These are phyloP conservation scores for Oscheius myriophilus DNA, from an alignment of 2,888 invertebrate species.

Conservation along the genomic window DNA sequence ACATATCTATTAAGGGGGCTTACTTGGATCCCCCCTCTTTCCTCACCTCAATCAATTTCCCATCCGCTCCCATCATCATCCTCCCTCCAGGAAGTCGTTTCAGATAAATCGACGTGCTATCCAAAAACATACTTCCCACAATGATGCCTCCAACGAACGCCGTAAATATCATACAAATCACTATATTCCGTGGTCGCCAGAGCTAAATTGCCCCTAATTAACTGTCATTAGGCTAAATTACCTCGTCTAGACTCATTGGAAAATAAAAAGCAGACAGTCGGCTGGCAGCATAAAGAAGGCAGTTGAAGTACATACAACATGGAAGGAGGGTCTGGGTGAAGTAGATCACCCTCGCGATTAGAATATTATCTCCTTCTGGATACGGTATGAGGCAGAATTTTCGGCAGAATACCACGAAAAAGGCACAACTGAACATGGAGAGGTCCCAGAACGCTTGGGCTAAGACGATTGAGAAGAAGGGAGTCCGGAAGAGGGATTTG, in stretches of 20 bases:
- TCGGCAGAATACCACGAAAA: slow-evolving; percentile 19
- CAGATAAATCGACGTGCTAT: slow-evolving; percentile 1
- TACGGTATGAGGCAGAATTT: slow-evolving; percentile 6
- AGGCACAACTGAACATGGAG: slow-evolving; percentile 10
- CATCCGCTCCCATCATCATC: slow-evolving; percentile 17
- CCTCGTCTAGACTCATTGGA: slow-evolving; percentile 9
- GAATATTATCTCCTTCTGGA: slow-evolving; percentile 13
- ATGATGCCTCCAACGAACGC: neutral
- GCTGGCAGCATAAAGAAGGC: slow-evolving; percentile 5
- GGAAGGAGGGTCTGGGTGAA: slow-evolving; percentile 16
- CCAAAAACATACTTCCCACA: slow-evolving; percentile 10
- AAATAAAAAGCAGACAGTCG: slow-evolving; percentile 8
- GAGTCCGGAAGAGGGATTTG: slow-evolving; percentile 13
- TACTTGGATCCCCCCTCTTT: too few relatives aligned
- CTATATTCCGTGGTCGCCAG: slow-evolving; percentile 14
- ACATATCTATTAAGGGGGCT: too few relatives aligned
- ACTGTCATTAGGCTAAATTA: neutral
- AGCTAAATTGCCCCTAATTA: slow-evolving; percentile 8
- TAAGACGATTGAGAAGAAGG: slow-evolving; percentile 17
- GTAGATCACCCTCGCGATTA: slow-evolving; percentile 6
- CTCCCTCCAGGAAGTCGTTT: neutral
- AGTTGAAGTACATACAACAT: slow-evolving; percentile 14
- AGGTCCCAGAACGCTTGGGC: slow-evolving; percentile 22
- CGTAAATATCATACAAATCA: slow-evolving; percentile 3
- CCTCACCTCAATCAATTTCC: slow-evolving; percentile 2